A percentile compares a stretch with the other conserved stretches of the same genome.
Conservation (phyloP, 2,888 invertebrate species). For the Arge pagana region DNA sequence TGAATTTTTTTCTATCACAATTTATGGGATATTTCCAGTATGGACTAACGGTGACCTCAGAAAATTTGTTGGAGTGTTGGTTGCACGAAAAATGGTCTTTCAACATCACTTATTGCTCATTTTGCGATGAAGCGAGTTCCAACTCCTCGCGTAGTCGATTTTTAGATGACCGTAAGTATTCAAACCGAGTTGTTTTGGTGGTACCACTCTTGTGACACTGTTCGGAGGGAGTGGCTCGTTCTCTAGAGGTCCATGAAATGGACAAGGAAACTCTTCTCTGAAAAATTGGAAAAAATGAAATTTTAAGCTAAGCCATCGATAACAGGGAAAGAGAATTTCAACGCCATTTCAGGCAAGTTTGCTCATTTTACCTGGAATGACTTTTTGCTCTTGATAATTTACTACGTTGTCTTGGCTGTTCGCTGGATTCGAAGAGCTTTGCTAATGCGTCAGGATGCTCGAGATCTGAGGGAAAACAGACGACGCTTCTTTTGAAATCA, state of each 20-base stretch:
- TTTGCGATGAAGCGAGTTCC: conserved; percentile 79
- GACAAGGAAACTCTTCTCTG: conserved; percentile 43
- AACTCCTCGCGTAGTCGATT: conserved; percentile 82
- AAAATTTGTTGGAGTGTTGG: not conserved
- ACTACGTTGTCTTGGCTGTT: conserved; percentile 37
- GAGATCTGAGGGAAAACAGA: conserved; percentile 32
- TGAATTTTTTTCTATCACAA: not conserved
- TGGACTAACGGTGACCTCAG: not conserved
- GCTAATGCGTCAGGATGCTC: conserved; percentile 38
- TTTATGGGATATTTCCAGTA: too few relatives aligned
- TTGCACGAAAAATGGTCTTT: not conserved
- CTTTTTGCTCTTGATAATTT: conserved; percentile 36
- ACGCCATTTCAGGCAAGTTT: too few relatives aligned
- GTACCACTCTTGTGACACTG: conserved; percentile 31
- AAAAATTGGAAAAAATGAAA: too few relatives aligned
- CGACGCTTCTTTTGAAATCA: too few relatives aligned
- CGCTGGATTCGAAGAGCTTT: conserved; percentile 41
- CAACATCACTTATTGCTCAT: conserved; percentile 62
- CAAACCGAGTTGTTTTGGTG: conserved; percentile 71
- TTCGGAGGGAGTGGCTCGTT: not conserved
- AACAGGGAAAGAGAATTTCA: too few relatives aligned
- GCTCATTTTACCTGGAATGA: conserved; percentile 39
- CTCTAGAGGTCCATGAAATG: conserved; percentile 7
- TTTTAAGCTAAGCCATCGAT: too few relatives aligned
- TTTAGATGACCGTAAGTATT: conserved; percentile 79